Evolutionary conservation across 2,113 vertebrate genomes (phyloP).

Genomic region (Tylochromis polylepis): DNA sequence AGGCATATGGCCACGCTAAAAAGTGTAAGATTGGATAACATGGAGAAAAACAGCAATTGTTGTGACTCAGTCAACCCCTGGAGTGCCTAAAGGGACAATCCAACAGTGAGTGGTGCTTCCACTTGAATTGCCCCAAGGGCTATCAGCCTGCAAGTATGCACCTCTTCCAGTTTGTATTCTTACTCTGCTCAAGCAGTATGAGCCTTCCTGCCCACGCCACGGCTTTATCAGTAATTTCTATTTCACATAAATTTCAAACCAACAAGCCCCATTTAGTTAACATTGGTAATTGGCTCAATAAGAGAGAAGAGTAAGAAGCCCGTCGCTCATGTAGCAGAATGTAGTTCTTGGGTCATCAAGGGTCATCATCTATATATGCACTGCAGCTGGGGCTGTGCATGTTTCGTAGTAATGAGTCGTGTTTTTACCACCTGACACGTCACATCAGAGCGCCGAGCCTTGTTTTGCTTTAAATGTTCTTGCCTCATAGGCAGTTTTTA

Average conservation of each 20-base stretch:
- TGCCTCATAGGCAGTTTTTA: conserved; percentile 2
- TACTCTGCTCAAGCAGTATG: not conserved
- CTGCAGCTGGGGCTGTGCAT: not conserved
- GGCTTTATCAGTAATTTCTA: conserved; percentile 7
- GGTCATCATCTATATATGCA: not conserved
- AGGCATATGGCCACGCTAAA: not conserved
- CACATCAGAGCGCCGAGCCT: not conserved
- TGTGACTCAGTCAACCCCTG: conserved; percentile 11
- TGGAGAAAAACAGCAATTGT: not conserved
- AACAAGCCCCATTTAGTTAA: not conserved
- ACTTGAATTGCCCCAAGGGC: conserved; percentile 13
- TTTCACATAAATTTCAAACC: conserved; percentile 18
- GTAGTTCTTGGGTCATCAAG: not conserved
- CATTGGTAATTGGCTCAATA: conserved; percentile 35
- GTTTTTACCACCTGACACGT: not conserved
- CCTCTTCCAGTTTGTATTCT: conserved; percentile 8
- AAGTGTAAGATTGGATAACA: conserved; percentile 11
- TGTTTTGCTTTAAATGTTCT: not conserved
- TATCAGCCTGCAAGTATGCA: conserved; percentile 2
- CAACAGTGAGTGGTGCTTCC: conserved; percentile 28
- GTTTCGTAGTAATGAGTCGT: not conserved
- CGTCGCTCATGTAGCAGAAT: not conserved
- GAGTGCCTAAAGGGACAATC: conserved; percentile 27
- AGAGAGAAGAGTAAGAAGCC: not conserved
- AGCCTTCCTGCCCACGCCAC: not conserved